Percentiles rank a stretch among this genome's conserved stretches.
phyloP scores from a whole-genome alignment of 2,113 vertebrate species.

The Ramphastos sulfuratus region DNA sequence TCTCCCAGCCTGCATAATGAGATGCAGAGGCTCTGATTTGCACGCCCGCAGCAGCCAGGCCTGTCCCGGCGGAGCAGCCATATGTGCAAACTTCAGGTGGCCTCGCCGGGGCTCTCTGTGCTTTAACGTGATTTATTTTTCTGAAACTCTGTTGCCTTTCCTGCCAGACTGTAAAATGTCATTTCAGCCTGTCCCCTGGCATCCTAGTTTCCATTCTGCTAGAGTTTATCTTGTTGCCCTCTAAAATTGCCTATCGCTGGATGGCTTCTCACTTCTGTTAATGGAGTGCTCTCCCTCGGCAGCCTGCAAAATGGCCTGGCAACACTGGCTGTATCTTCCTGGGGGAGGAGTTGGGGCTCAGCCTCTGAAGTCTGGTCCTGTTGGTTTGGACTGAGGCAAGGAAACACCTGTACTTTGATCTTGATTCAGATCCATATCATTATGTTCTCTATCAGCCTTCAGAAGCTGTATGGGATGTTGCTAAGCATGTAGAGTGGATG shows the following conservation, averaged over 20 bases:
- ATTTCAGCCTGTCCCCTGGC: conserved; percentile 19
- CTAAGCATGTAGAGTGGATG: not conserved
- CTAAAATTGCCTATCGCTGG: not conserved
- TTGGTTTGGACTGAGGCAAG: not conserved
- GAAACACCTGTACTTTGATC: not conserved
- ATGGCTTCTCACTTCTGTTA: not conserved
- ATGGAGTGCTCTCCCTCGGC: not conserved
- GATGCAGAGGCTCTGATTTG: conserved; percentile 34
- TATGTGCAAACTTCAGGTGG: conserved; percentile 57
- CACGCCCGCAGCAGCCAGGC: not conserved
- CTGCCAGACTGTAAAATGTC: not conserved
- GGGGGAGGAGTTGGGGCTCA: not conserved
- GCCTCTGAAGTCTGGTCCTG: not conserved
- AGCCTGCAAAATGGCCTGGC: not conserved
- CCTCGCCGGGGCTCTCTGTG: not conserved
- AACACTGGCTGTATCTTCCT: not conserved
- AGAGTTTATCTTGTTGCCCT: not conserved
- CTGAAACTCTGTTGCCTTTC: not conserved
- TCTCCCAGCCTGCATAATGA: not conserved
- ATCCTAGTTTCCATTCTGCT: not conserved
- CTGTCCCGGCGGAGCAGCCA: conserved; percentile 20
- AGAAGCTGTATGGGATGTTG: not conserved
- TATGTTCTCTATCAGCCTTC: not conserved
- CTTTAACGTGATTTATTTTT: not conserved
- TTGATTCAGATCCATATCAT: not conserved